Conservation (phyloP, 1,140 invertebrate species). For the Tyrophagus putrescentiae region DNA sequence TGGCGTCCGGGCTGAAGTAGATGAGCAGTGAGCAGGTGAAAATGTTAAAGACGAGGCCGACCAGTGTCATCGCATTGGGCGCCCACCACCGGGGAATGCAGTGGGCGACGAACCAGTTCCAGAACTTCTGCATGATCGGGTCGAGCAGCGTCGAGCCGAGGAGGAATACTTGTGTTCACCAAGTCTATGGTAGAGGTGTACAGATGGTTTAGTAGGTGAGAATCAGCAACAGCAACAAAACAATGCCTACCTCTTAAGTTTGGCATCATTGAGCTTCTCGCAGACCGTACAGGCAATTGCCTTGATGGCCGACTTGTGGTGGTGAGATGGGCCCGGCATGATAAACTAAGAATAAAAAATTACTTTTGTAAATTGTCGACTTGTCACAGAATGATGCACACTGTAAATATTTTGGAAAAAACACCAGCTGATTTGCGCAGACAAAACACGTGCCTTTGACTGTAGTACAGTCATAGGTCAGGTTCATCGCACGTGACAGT, state of each 20-base stretch:
- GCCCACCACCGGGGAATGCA: slow-evolving; percentile 77
- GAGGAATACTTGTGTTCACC: slow-evolving; percentile 90
- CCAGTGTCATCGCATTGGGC: slow-evolving; percentile 90
- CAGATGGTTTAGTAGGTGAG: too few relatives aligned
- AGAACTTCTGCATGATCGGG: slow-evolving; percentile 77
- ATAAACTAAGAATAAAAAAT: too few relatives aligned
- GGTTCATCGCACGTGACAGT: too few relatives aligned
- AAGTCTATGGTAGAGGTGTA: slow-evolving; percentile 52
- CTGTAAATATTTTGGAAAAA: too few relatives aligned
- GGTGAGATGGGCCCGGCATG: too few relatives aligned
- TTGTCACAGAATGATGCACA: too few relatives aligned
- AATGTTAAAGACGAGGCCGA: slow-evolving; percentile 84
- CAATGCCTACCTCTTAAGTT: slow-evolving; percentile 8
- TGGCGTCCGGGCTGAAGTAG: slow-evolving; percentile 62
- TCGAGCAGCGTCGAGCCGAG: slow-evolving; percentile 65
- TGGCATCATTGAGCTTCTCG: slow-evolving; percentile 15
- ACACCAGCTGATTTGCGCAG: too few relatives aligned
- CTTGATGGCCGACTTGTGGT: not conserved
- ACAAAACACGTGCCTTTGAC: too few relatives aligned
- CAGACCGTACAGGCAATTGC: not conserved
- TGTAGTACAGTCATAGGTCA: too few relatives aligned
- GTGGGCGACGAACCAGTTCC: slow-evolving; percentile 83
- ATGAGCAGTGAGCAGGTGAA: slow-evolving; percentile 78
- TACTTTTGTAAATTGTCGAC: too few relatives aligned
- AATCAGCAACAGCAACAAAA: not conserved